phyloP scores from a whole-genome alignment of 2,113 vertebrate species.

The Seriola quinqueradiata region DNA sequence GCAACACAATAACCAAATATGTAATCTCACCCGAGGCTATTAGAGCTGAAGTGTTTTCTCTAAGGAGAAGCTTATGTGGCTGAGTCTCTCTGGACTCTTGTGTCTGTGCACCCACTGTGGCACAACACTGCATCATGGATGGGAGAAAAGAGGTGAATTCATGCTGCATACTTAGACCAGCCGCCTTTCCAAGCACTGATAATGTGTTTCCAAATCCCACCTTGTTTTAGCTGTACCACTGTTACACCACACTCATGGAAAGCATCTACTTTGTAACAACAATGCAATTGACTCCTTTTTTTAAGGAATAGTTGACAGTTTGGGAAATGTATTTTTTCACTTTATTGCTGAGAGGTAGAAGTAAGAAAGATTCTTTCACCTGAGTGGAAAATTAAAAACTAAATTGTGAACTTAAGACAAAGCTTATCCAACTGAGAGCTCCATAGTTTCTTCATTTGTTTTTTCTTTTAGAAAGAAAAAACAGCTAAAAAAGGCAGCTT shows the following conservation, averaged over 20 bases:
- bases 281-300: neutral
- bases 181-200: neutral
- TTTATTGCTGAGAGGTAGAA: neutral
- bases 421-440: neutral
- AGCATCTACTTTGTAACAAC: neutral
- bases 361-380: neutral
- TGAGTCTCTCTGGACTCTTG: conserved; percentile 1
- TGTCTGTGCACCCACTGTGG: conserved; percentile 1
- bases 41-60: conserved; percentile 10
- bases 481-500: neutral
- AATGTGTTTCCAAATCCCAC: neutral
- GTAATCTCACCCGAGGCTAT: neutral
- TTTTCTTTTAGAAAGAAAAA: neutral
- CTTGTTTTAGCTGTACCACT: neutral
- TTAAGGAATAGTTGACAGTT: neutral
- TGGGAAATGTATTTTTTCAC: neutral
- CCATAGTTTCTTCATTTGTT: neutral
- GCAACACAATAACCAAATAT: conserved; percentile 1
- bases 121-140: neutral
- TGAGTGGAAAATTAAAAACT: neutral
- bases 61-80: conserved; percentile 23
- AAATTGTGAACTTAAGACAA: too few species aligned
- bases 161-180: neutral
- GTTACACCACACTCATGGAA: too few species aligned
- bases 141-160: neutral